These are phyloP conservation scores for Dichetophora obliterata DNA, from an alignment of 2,888 invertebrate genomes.

Conservation along the genomic window DNA sequence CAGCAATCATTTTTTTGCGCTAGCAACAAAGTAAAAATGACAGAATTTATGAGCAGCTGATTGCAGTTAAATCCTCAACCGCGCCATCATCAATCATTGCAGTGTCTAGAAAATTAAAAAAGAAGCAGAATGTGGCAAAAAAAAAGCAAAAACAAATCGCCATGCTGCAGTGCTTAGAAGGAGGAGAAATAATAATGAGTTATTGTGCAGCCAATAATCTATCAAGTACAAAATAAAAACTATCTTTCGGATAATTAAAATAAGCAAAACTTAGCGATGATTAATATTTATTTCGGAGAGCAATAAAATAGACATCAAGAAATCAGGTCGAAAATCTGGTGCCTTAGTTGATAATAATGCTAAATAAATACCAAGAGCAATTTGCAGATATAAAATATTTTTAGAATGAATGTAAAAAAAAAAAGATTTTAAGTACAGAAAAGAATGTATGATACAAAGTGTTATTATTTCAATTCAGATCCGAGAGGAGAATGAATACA, in stretches of 20 bases:
- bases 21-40: slow-evolving; percentile 4
- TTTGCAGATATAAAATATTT: no score
- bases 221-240: neutral
- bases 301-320: no score
- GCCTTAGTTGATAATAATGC: no score
- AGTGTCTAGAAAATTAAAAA: neutral
- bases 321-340: no score
- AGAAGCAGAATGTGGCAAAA: neutral
- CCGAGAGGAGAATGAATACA: no score
- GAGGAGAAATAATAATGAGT: neutral
- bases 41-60: slow-evolving; percentile 29
- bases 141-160: neutral
- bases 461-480: no score
- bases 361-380: no score
- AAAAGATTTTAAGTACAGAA: no score
- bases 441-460: no score
- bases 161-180: neutral
- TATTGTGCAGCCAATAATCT: slow-evolving; percentile 4
- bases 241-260: neutral
- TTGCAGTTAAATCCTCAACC: slow-evolving; percentile 27
- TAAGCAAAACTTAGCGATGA: neutral
- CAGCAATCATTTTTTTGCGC: slow-evolving; percentile 6
- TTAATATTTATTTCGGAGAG: no score
- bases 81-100: slow-evolving; percentile 43
- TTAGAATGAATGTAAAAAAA: no score